Conservation (phyloP, 2,888 invertebrate genomes). For the Amiota mariae region DNA sequence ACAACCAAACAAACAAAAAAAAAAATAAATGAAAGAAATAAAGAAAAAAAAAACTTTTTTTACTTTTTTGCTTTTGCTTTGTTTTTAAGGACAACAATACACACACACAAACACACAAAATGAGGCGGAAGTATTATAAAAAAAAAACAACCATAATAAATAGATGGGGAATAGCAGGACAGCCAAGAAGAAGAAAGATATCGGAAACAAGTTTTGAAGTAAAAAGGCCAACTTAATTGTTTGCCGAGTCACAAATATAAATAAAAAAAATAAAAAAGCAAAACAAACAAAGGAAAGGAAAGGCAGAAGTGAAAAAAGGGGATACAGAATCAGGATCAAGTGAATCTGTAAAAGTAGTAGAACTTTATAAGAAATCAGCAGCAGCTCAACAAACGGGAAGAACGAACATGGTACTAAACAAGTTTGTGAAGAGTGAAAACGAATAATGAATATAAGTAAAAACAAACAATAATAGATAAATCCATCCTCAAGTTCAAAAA, state of each 20-base stretch:
- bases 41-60: not conserved
- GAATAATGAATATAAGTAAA: slow-evolving; percentile 28
- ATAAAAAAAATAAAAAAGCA: not conserved
- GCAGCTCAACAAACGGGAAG: no score
- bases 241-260: slow-evolving; percentile 62
- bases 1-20: no score
- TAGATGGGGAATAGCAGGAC: no score
- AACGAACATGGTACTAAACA: no score
- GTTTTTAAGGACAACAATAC: slow-evolving; percentile 33
- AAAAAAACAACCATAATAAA: slow-evolving; percentile 30
- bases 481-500: slow-evolving; percentile 20
- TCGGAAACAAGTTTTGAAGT: no score
- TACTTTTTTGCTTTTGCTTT: not conserved
- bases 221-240: slow-evolving; percentile 57
- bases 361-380: no score
- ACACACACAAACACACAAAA: slow-evolving; percentile 33
- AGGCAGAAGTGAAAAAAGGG: not conserved
- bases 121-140: no score
- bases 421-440: slow-evolving; percentile 13
- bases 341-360: no score
- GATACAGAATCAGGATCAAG: no score
- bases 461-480: slow-evolving; percentile 22
- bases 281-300: slow-evolving; percentile 35
- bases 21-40: no score
- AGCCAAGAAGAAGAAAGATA: no score